phyloP scores from a whole-genome alignment of 1,140 invertebrate species.

The Brachionus manjavacas region DNA sequence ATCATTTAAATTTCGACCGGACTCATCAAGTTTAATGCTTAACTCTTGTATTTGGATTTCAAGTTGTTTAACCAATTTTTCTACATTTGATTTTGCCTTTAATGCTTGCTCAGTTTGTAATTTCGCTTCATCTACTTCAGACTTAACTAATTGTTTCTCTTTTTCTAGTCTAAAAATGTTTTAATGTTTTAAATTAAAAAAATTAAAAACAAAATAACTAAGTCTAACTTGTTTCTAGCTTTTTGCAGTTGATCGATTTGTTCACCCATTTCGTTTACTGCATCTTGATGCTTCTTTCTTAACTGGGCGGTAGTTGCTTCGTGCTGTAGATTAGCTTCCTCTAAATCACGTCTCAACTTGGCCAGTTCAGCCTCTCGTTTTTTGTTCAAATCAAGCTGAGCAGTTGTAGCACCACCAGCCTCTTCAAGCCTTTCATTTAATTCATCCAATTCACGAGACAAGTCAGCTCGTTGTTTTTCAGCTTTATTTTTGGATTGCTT shows the following conservation, averaged over 20 bases:
- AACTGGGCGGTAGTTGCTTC: constrained; percentile 87
- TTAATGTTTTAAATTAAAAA: not conserved
- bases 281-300: constrained; percentile 99
- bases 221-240: constrained; percentile 88
- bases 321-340: constrained; percentile 96
- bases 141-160: constrained; percentile 63
- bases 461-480: constrained; percentile 92
- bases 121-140: constrained; percentile 87
- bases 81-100: constrained; percentile 73
- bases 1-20: constrained; percentile 16
- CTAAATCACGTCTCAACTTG: constrained; percentile 93
- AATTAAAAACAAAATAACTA: constrained; percentile 59
- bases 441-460: constrained; percentile 92
- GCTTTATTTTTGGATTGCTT: constrained; percentile 76
- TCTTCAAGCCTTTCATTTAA: constrained; percentile 93
- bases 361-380: constrained; percentile 95
- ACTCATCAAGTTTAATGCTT: constrained; percentile 82
- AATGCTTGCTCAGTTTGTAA: constrained; percentile 74
- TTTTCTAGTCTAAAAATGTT: constrained; percentile 36
- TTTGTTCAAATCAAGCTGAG: constrained; percentile 98
- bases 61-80: constrained; percentile 92
- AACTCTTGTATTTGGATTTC: constrained; percentile 89
- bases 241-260: constrained; percentile 99
- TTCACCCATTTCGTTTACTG: constrained; percentile 90
- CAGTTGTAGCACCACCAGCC: constrained; percentile 95